phyloP scores from a whole-genome alignment of 2,113 vertebrate species.

The Platycercus adscitus region DNA sequence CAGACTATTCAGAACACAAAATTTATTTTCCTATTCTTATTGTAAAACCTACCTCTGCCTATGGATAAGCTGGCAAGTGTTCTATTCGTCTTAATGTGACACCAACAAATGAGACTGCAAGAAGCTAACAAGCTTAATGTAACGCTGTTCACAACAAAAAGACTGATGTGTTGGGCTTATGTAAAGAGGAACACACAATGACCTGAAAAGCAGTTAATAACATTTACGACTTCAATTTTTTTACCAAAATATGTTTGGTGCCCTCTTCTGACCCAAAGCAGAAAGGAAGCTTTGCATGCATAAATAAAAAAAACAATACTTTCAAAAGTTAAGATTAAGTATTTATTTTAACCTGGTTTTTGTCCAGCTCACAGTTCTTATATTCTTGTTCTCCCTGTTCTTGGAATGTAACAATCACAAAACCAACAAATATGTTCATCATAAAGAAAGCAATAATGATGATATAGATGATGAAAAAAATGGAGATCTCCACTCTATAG shows the following conservation, averaged over 20 bases:
- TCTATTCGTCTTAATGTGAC: background rate
- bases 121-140: background rate
- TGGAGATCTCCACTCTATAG: constrained; percentile 97
- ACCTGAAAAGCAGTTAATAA: background rate
- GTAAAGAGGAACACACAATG: background rate
- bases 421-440: constrained; percentile 99
- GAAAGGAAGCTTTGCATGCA: background rate
- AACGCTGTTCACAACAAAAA: background rate
- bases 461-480: constrained; percentile 99
- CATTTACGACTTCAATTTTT: background rate
- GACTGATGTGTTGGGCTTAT: background rate
- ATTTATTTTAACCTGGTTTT: constrained; percentile 92
- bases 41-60: background rate
- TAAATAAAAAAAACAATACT: background rate
- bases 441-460: constrained; percentile 99
- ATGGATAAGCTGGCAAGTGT: background rate
- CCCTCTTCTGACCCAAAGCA: constrained; percentile 55
- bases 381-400: constrained; percentile 99
- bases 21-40: background rate
- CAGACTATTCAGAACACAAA: background rate
- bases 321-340: background rate
- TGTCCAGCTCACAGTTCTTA: constrained; percentile 99
- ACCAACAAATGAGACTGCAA: background rate
- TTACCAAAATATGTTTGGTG: background rate
- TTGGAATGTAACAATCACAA: constrained; percentile 99